phyloP scores from a whole-genome alignment of 2,113 vertebrate genomes.

The Uria lomvia region DNA sequence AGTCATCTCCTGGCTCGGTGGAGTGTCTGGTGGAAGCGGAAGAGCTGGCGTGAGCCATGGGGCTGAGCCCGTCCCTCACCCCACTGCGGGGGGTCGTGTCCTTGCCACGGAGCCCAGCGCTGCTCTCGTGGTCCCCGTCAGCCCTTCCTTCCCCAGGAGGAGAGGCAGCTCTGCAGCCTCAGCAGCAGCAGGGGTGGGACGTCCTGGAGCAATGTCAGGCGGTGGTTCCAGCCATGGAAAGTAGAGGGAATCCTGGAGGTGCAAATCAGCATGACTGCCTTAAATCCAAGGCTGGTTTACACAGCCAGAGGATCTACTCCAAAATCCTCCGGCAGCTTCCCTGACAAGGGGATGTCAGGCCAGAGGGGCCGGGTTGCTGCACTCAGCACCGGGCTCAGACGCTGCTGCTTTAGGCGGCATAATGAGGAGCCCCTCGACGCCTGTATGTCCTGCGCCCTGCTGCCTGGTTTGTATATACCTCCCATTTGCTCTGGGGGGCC shows the following conservation, averaged over 20 bases:
- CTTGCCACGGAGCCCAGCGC: neutral
- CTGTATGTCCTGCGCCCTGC: neutral
- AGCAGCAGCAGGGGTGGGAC: neutral
- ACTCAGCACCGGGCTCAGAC: neutral
- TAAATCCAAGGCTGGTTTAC: neutral
- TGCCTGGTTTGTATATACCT: neutral
- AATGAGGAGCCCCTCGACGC: neutral
- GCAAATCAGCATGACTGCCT: neutral
- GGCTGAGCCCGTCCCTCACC: neutral
- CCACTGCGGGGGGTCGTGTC: neutral
- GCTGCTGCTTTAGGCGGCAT: neutral
- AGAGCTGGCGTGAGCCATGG: accelerated
- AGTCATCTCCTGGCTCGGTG: neutral
- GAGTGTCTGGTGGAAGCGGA: neutral
- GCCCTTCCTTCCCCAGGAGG: neutral
- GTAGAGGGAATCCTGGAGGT: neutral
- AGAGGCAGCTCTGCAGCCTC: neutral
- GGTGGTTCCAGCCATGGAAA: neutral
- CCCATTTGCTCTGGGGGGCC: neutral
- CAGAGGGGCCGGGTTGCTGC: neutral
- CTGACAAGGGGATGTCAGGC: neutral
- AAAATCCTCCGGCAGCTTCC: neutral
- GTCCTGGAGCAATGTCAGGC: neutral
- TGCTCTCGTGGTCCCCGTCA: accelerated
- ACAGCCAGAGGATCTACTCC: neutral